Base-by-base conservation (phyloP, 2,888 invertebrate genomes). In the Magallana nippona region DNA sequence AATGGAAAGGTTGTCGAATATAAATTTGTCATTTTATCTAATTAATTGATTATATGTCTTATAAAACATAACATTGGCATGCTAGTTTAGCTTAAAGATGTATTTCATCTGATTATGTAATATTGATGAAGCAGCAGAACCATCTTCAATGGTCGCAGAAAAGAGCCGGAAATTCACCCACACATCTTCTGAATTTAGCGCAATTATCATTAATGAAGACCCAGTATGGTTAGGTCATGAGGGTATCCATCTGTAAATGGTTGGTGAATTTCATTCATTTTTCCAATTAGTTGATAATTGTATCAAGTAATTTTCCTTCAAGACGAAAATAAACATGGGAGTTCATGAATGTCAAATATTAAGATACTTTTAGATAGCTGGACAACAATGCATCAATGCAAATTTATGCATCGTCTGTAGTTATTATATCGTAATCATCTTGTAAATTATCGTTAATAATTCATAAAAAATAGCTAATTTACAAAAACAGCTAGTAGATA, bases 101-200 rank as follows among this genome's bases (percentile, higher is more conserved):
- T 15, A 71, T 60, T 71, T 22, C 32, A 27, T 11, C 11, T 22
- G 11, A 71, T 32, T 71, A 71, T 71, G 27, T 71, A 71, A 71
- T 71, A 15, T 19, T 19, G 8, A 15, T 13, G 19, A 5, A 71
- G 15, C 11, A 71, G 22, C 5, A 27, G 5, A 32, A 22, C 10
- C 13, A 2, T 13, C 27, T 11, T 15, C 22, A 71, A 22, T 71
- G 13, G 27, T 71, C 32, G 22, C 32, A 22, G 5, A 19, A 32
- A 71, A 11, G 32, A 71, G 22, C 71, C 22, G 71, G 71, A 63
- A 63, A 63, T 22, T 63, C 63, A 15, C 71, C 71, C 71, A 71
- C 71, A 22, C 71, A 71, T 71, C 15, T 27, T 71, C 13, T 19
- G 27, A 32, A 22, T 71, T 71, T 27, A 22, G 71, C 71, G 32